Base-by-base conservation (phyloP, 2,797 vertebrate species). In the Australoheros facetus region DNA sequence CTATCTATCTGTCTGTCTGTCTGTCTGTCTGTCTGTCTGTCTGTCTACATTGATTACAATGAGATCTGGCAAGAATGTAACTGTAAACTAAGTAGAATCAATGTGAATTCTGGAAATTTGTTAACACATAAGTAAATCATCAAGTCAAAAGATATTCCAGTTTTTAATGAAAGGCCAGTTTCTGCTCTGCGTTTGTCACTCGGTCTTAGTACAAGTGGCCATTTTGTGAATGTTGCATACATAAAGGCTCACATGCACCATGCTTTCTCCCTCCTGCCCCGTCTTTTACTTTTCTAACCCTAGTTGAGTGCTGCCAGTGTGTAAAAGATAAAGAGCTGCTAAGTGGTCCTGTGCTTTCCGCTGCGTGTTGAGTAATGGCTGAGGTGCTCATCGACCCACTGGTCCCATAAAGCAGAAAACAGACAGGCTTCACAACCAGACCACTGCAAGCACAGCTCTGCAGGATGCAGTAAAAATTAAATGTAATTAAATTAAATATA, bases 321-420 rank as follows among this genome's bases (percentile, higher is more conserved):
- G 80, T 89, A 80, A 82, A 37, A 82, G 77, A 77, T 92, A 80
- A 91, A 90, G 88, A 88, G 81, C 83, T 66, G 83, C 75, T 89
- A 90, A 90, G 82, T 82, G 85, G 58, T 48, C n/a, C 82, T 48
- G 80, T 42, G 66, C 77, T 84, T 78, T 85, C 64, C 21, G 7
- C 78, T 73, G 79, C 56, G 71, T 74, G 74, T 73, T 77, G 83
- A 89, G 81, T 88, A 88, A 85, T 82, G 87, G 72, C 83, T 9
- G 56, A 78, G 78, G 83, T 76, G 83, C 70, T 77, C 77, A 90
- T 90, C 85, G 87, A 90, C 86, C 87, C 39, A 16, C 57, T 73
- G 58, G 37, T 26, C 37, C 77, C 82, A 90, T 85, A 84, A 88
- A 89, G 58, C 77, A 73, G 56, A 70, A 72, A 71, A 28, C 62